phyloP scores from a whole-genome alignment of 92 coral and sea anemone genomes.

The Epizoanthus illoricatus region DNA sequence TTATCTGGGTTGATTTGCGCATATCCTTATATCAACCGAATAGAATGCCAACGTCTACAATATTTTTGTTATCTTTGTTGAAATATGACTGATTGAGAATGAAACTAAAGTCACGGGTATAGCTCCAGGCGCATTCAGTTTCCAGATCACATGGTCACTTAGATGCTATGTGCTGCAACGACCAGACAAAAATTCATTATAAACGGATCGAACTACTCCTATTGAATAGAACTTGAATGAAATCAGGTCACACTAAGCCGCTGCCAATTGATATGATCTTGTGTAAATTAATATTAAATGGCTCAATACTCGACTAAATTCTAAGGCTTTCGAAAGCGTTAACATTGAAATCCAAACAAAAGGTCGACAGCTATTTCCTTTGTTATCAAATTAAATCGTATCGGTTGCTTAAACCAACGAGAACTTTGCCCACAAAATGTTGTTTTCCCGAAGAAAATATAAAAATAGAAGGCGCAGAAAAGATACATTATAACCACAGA shows the following conservation, averaged over 20 bases:
- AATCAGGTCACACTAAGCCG: background rate
- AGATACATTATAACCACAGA: conserved; percentile 4
- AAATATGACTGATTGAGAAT: conserved; percentile 37
- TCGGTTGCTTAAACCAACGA: conserved; percentile 20
- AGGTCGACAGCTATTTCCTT: conserved; percentile 4
- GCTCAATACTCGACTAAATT: conserved; percentile 35
- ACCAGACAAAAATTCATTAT: background rate
- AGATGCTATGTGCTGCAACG: background rate
- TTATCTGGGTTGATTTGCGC: background rate
- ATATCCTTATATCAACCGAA: background rate
- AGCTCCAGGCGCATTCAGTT: background rate
- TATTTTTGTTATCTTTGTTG: conserved; percentile 26
- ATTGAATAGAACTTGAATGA: conserved; percentile 21
- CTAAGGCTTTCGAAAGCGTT: conserved; percentile 30
- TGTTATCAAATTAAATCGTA: conserved; percentile 20
- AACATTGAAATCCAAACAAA: conserved; percentile 39
- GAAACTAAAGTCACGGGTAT: conserved; percentile 36
- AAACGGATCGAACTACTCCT: background rate
- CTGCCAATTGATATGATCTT: conserved; percentile 34
- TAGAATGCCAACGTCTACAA: no score
- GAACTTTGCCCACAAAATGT: background rate
- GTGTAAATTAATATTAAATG: conserved; percentile 40
- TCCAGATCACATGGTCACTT: background rate
- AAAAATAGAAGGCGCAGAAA: conserved; percentile 3
- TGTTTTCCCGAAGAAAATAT: conserved; percentile 8